Evolutionary conservation across 1,140 invertebrate genomes (phyloP), one percentile per base, ranked within the genome.

Genomic region (Ganaspis sp.): DNA sequence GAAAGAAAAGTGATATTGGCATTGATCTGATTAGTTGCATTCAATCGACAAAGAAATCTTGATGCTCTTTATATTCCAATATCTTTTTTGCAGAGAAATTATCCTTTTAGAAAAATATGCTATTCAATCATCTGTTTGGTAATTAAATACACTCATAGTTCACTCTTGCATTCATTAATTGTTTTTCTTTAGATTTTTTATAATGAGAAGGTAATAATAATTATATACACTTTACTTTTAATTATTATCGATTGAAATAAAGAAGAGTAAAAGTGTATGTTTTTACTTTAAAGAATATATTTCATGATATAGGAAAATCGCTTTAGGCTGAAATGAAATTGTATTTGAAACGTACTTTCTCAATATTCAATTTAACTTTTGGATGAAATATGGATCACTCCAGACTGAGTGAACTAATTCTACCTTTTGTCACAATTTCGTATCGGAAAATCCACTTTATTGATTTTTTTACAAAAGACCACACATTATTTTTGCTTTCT

Each of bases 31-130:
- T 64, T 64, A 29, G 58, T 64, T 64, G 23, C 29, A 64, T 64
- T 64, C 58, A 64, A 29, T 64, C 58, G 58, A 64, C 58, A 64
- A 64, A 64, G 58, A 29, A 21, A 34, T 64, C 58, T 29, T 29
- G 58, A 64, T 64, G 58, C 23, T 64, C 58, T 29, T 64, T 26
- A 21, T 29, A 29, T 34, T 29, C 58, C 23, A 64, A 26, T 64
- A 21, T 11, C 23, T 64, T 64, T 64, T n/a, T 11, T 64, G 15
- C 12, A 64, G 8, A 64, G 58, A 29, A 64, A 29, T n/a, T 34
- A 15, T 29, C n/a, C 26, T 64, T 12, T 15, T 29, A 49, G 29
- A 34, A 34, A 34, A 34, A 34, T 34, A 34, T 3, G 29, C 29
- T 34, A 34, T n/a, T n/a, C n/a, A n/a, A n/a, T n/a, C n/a, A n/a